Evolutionary conservation across 2,113 vertebrate species (phyloP).

Genomic region (Tyrannus savana): DNA sequence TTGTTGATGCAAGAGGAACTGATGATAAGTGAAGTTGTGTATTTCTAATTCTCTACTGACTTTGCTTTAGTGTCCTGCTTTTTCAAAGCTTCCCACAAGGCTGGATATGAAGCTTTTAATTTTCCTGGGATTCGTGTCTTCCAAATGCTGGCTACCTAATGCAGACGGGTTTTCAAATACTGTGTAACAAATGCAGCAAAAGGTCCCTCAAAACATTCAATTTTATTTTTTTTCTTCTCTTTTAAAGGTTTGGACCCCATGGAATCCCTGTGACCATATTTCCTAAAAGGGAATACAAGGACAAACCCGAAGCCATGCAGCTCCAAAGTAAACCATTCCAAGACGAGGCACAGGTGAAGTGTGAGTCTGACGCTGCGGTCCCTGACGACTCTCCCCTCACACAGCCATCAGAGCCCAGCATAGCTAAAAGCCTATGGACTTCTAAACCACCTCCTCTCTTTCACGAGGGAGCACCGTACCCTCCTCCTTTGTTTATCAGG

Average conservation of each 20-base stretch:
- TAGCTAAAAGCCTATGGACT: slow-evolving; percentile 83
- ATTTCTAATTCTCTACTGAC: background rate
- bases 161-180: background rate
- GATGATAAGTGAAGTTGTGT: background rate
- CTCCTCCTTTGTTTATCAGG: slow-evolving; percentile 98
- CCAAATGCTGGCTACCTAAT: background rate
- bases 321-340: slow-evolving; percentile 84
- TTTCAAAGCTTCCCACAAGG: background rate
- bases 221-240: slow-evolving; percentile 29
- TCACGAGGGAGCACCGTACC: slow-evolving; percentile 94
- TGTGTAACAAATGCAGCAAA: background rate
- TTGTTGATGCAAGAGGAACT: background rate
- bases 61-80: background rate
- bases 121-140: background rate
- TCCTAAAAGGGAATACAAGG: slow-evolving; percentile 89
- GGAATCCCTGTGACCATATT: slow-evolving; percentile 96
- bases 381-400: slow-evolving; percentile 64
- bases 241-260: slow-evolving; percentile 92
- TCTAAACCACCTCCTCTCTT: slow-evolving; percentile 93
- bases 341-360: slow-evolving; percentile 75
- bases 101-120: background rate
- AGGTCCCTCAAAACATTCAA: background rate
- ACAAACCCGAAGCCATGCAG: slow-evolving; percentile 85
- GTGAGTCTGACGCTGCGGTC: slow-evolving; percentile 72
- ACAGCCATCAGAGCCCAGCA: slow-evolving; percentile 68